Evolutionary conservation across 2,113 vertebrate genomes (phyloP).

Genomic region (Phoxinus phoxinus): DNA sequence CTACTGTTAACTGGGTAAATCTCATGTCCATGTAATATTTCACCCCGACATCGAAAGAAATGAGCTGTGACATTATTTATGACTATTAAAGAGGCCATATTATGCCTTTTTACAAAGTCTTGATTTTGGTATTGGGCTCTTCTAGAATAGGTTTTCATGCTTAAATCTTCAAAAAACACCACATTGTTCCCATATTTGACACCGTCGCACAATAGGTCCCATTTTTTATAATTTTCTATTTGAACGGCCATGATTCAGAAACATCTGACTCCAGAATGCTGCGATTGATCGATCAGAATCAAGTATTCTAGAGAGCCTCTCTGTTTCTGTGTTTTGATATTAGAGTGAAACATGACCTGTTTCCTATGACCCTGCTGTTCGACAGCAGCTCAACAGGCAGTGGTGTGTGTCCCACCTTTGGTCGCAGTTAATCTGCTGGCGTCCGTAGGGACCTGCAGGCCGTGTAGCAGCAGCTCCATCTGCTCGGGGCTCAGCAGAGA

Average conservation of each 20-base stretch:
- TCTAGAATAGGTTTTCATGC: no score
- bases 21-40: neutral
- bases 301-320: no score
- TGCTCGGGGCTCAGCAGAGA: slow-evolving; percentile 75
- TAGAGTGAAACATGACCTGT: neutral
- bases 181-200: no score
- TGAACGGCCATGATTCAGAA: neutral
- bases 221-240: neutral
- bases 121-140: no score
- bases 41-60: neutral
- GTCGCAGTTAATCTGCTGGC: slow-evolving; percentile 77
- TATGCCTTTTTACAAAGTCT: no score
- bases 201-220: no score
- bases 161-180: no score
- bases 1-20: neutral
- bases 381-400: neutral
- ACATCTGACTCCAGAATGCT: neutral
- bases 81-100: neutral
- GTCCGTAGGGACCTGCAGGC: slow-evolving; percentile 81
- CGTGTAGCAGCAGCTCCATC: slow-evolving; percentile 76
- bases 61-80: neutral
- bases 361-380: neutral
- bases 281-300: neutral
- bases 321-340: neutral
- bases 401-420: slow-evolving; percentile 72